Conservation (phyloP, 23 tunicate genomes). For the Diplosoma virens region DNA sequence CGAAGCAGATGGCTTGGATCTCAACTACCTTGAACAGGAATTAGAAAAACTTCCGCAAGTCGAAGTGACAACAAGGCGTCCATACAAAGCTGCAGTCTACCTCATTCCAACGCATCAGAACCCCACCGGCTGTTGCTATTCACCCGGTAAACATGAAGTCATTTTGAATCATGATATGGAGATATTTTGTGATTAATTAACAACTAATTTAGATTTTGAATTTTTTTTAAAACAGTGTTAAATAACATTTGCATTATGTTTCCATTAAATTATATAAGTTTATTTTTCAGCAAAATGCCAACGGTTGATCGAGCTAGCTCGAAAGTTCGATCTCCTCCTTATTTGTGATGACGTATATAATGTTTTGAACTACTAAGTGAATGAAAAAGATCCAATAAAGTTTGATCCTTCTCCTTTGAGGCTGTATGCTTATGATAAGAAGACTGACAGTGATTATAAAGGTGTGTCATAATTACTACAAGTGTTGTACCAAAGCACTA, state of each 20-base stretch:
- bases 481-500: too few species aligned
- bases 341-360: conserved; percentile 84
- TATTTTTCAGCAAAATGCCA: conserved; percentile 44
- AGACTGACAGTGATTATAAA: conserved; percentile 57
- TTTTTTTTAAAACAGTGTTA: neutral
- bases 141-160: conserved; percentile 56
- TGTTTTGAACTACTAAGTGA: conserved; percentile 30
- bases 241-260: too few species aligned
- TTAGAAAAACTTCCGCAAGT: conserved; percentile 19
- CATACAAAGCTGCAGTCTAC: conserved; percentile 68
- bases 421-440: conserved; percentile 61
- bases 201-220: too few species aligned
- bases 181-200: too few species aligned
- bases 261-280: neutral
- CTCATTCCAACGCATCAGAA: conserved; percentile 72
- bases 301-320: conserved; percentile 46
- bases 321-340: conserved; percentile 62
- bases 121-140: conserved; percentile 64
- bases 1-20: conserved; percentile 46
- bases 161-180: too few species aligned
- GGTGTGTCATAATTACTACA: too few species aligned
- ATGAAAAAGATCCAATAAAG: conserved; percentile 11
- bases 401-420: conserved; percentile 49
- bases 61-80: conserved; percentile 30
- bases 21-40: conserved; percentile 39